A percentile compares a stretch with the other conserved stretches of the same genome.
Conservation (phyloP, 2,113 vertebrate genomes). For the Microtus ochrogaster region DNA sequence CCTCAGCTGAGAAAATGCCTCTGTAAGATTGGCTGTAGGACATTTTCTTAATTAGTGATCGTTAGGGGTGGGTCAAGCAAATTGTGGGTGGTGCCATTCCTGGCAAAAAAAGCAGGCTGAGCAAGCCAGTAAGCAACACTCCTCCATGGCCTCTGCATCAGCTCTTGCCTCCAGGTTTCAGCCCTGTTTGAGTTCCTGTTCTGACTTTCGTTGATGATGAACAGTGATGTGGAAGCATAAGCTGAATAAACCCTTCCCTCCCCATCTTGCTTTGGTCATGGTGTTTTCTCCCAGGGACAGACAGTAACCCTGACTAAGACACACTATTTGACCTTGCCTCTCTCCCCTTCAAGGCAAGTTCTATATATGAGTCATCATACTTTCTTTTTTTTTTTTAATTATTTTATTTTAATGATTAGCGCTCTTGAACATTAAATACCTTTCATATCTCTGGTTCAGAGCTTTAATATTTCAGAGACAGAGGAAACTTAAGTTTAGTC, state of each 20-base stretch:
- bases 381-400: not conserved
- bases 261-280: not conserved
- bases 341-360: not conserved
- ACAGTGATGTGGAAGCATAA: not conserved
- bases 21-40: not conserved
- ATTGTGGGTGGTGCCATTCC: not conserved
- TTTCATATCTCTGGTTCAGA: not conserved
- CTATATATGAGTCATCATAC: not conserved
- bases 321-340: conserved; percentile 22
- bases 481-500: conserved; percentile 4
- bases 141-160: not conserved
- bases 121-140: not conserved
- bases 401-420: not conserved
- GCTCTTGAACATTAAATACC: not conserved
- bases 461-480: conserved; percentile 47
- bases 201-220: not conserved
- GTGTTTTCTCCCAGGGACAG: not conserved
- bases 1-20: not conserved
- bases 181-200: not conserved
- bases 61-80: not conserved
- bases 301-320: not conserved
- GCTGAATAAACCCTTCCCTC: not conserved
- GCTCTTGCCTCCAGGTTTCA: not conserved
- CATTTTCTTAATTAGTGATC: not conserved
- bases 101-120: not conserved